A percentile compares a stretch with the other conserved stretches of the same genome.
phyloP scores from a whole-genome alignment of 2,888 invertebrate genomes.

The Drosophila emarginata region DNA sequence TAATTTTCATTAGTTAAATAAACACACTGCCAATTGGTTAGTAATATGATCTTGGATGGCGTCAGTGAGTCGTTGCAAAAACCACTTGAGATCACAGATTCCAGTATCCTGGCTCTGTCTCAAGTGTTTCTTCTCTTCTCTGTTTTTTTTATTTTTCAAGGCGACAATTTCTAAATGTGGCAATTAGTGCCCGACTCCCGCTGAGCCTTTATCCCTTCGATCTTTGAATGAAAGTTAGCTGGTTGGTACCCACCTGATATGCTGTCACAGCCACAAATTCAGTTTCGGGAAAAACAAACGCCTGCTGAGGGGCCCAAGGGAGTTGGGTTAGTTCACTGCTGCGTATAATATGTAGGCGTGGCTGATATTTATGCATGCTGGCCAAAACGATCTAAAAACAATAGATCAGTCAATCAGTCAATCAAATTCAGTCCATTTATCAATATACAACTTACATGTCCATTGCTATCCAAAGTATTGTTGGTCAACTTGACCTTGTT shows the following conservation, averaged over 20 bases:
- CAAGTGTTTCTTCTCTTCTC: constrained; percentile 49
- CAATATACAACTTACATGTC: constrained; percentile 86
- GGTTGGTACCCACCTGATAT: constrained; percentile 88
- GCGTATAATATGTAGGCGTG: constrained; percentile 92
- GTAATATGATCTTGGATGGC: constrained; percentile 56
- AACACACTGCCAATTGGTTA: not conserved
- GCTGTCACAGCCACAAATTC: constrained; percentile 98
- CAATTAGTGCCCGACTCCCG: constrained; percentile 48
- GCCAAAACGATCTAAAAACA: constrained; percentile 90
- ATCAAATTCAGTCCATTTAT: not conserved
- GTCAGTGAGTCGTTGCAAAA: constrained; percentile 41
- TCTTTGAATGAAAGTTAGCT: constrained; percentile 8
- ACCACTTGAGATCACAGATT: constrained; percentile 53
- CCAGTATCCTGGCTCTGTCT: constrained; percentile 28
- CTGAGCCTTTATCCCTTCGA: constrained; percentile 34
- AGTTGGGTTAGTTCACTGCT: constrained; percentile 88
- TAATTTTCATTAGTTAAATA: constrained; percentile 12
- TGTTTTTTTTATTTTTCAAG: constrained; percentile 13
- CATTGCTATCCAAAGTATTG: constrained; percentile 90
- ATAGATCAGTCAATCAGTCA: not conserved
- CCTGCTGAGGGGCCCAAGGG: constrained; percentile 88
- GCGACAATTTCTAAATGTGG: constrained; percentile 61
- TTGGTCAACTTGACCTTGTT: constrained; percentile 95
- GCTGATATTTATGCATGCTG: constrained; percentile 99
- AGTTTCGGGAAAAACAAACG: constrained; percentile 90